Evolutionary conservation across 2,797 vertebrate genomes (phyloP).

Genomic region (Acipenser ruthenus): DNA sequence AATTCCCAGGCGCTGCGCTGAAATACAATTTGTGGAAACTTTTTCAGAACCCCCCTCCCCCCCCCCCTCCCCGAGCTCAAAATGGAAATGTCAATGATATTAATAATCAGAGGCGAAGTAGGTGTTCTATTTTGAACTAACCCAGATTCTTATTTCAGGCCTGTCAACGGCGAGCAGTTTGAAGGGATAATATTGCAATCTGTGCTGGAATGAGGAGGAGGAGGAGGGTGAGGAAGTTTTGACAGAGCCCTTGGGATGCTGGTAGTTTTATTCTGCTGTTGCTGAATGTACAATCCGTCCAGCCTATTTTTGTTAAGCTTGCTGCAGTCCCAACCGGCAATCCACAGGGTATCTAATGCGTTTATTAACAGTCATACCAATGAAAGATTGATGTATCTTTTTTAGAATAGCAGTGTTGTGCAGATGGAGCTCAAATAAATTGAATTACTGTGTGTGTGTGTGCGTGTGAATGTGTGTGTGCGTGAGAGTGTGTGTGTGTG

Average conservation of each 20-base stretch:
- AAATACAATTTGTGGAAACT: background rate
- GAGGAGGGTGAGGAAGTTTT: background rate
- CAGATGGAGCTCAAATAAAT: background rate
- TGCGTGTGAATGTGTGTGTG: background rate
- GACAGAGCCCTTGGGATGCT: background rate
- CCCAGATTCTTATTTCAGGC: background rate
- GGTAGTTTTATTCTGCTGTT: no score
- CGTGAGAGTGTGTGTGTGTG: constrained; percentile 28
- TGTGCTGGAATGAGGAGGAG: background rate
- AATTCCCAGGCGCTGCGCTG: no score
- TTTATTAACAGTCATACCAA: no score
- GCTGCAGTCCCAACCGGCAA: no score
- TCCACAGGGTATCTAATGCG: no score
- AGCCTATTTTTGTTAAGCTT: no score
- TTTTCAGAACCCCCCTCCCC: background rate
- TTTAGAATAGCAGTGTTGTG: no score
- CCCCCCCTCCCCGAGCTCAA: background rate
- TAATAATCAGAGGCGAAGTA: background rate
- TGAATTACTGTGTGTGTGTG: background rate
- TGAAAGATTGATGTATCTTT: no score
- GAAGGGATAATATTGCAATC: background rate
- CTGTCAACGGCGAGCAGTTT: background rate
- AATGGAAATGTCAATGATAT: constrained; percentile 1
- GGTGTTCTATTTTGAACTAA: background rate
- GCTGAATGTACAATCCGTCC: no score